A percentile compares a stretch with the other conserved stretches of the same genome.
phyloP scores from a whole-genome alignment of 2,888 invertebrate species.

The Nomada fabriciana region DNA sequence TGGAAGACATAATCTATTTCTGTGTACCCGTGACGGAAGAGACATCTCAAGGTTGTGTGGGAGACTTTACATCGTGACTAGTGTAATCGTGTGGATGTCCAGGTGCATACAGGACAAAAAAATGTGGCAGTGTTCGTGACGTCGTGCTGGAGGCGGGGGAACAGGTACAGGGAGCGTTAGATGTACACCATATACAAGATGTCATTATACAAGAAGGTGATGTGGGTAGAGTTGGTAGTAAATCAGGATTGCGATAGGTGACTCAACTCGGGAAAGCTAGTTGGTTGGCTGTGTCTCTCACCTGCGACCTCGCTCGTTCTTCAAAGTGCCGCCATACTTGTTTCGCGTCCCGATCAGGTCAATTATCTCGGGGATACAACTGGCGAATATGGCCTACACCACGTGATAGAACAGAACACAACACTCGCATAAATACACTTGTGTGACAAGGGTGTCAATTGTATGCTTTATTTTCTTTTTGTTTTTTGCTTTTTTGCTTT shows the following conservation, averaged over 20 bases:
- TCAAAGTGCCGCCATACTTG: constrained; percentile 99
- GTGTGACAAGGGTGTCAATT: constrained; percentile 75
- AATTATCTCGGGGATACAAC: constrained; percentile 99
- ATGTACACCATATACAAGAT: constrained; percentile 75
- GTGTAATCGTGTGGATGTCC: constrained; percentile 30
- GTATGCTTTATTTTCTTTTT: constrained; percentile 56
- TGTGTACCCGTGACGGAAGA: constrained; percentile 40
- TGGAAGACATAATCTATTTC: constrained; percentile 18
- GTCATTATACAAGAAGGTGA: constrained; percentile 42
- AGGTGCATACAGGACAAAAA: constrained; percentile 39
- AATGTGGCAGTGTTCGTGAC: constrained; percentile 12
- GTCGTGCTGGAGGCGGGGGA: constrained; percentile 7
- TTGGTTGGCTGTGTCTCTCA: constrained; percentile 90
- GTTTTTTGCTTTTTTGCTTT: constrained; percentile 42
- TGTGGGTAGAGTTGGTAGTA: constrained; percentile 21
- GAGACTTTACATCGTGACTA: constrained; percentile 25
- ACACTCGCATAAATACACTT: constrained; percentile 84
- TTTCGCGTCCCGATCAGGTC: constrained; percentile 99
- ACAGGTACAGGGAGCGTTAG: constrained; percentile 85
- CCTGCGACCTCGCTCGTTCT: constrained; percentile 99
- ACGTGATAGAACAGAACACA: constrained; percentile 84
- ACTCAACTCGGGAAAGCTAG: constrained; percentile 87
- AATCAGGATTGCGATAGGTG: constrained; percentile 75
- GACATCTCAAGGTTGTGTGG: constrained; percentile 19
- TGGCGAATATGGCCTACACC: constrained; percentile 99